Base-by-base conservation (phyloP, 2,888 invertebrate species). In the Trissolcus japonicus region DNA sequence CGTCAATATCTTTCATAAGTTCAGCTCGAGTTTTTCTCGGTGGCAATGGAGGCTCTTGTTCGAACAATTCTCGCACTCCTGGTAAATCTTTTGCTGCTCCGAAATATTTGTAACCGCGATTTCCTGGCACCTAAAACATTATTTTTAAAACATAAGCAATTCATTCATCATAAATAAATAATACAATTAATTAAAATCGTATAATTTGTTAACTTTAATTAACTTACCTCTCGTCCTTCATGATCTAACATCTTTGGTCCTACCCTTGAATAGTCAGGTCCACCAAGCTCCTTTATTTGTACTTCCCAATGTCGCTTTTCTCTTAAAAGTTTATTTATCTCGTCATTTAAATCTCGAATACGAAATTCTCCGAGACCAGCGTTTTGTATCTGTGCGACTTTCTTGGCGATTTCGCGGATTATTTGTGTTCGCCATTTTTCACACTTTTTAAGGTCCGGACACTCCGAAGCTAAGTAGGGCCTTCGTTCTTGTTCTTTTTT, bases 291-390 rank as follows among this genome's bases (percentile, higher is more conserved):
- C 82, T 95, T 94, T 80, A 99, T 99, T 87, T 98, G 95, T 62
- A 95, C 95, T 87, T 99, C 99, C 99, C 99, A 99, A 87, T 98
- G 98, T 0, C 97, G 93, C 86, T 98, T 98, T 87, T 99, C 98
- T 55, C 98, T 91, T 74, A 99, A 91, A 79, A 99, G 89, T 90
- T 99, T 99, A 90, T 99, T 99, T 82, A 99, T 99, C 90, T 99
- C 99, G 90, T 99, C 99, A 89, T 99, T 99, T 19, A 99, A 90
- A 88, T 99, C 99, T 14, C 99, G 92, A 79, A 99, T 96, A 21
- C 98, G 94, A 88, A 98, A 99, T 90, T 99, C 99, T 2, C 99
- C 99, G n/a, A 99, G 91, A 71, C 99, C 99, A 80, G 99, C 97
- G 90, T 99, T 99, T 89, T 99, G 99, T 87, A 99, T 99, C 90